Evolutionary conservation across 2,888 invertebrate genomes (phyloP).

Genomic region (Ochropacha duplaris): DNA sequence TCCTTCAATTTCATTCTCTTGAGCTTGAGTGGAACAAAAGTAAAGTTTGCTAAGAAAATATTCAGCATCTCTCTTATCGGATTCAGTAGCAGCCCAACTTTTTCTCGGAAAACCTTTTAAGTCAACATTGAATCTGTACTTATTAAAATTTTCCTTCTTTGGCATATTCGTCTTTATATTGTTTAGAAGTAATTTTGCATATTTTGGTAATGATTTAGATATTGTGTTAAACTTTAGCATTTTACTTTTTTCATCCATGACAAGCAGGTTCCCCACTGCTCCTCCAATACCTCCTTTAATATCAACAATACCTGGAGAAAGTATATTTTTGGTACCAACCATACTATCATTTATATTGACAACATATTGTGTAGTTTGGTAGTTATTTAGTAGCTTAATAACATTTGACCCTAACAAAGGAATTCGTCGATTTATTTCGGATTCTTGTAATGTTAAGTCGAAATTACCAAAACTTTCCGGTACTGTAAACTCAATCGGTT

Average conservation of each 20-base stretch:
- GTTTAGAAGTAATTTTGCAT: conserved; percentile 1
- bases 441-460: background rate
- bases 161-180: background rate
- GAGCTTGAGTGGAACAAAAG: conserved; percentile 1
- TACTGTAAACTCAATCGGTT: background rate
- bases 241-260: background rate
- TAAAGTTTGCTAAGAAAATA: background rate
- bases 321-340: background rate
- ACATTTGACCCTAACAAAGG: background rate
- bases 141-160: background rate
- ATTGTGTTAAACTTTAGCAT: background rate
- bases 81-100: background rate
- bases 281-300: background rate
- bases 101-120: background rate
- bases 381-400: background rate
- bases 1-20: conserved; percentile 1
- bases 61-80: background rate
- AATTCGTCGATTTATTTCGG: background rate
- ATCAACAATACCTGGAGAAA: background rate
- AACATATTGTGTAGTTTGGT: background rate
- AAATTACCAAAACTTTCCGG: conserved; percentile 1
- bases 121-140: background rate
- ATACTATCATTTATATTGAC: background rate
- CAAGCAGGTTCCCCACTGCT: conserved; percentile 1
- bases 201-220: conserved; percentile 1